These are phyloP conservation scores for Physella acuta DNA, from an alignment of 1,140 invertebrate genomes.

Conservation along the genomic window DNA sequence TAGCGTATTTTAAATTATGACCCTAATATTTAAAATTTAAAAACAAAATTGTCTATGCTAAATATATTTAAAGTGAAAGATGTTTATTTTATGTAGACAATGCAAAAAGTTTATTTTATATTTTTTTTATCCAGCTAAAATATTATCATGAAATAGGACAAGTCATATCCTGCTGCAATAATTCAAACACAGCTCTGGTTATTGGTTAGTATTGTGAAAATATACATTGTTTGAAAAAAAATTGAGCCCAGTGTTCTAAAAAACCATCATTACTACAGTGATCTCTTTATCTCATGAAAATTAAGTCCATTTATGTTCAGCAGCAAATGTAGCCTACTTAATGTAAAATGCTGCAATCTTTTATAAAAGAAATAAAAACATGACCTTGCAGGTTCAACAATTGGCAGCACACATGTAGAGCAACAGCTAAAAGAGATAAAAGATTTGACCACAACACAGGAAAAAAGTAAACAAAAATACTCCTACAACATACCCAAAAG, in stretches of 20 bases:
- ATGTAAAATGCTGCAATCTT: too few species aligned
- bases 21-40: too few species aligned
- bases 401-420: conserved; percentile 55
- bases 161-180: conserved; percentile 61
- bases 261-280: neutral
- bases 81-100: neutral
- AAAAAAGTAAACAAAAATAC: conserved; percentile 35
- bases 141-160: conserved; percentile 59
- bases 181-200: conserved; percentile 56
- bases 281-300: neutral
- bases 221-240: too few species aligned
- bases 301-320: too few species aligned
- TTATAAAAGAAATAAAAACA: neutral
- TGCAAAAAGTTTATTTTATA: neutral
- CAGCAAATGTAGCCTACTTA: too few species aligned
- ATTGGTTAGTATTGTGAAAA: too few species aligned
- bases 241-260: too few species aligned
- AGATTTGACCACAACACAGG: conserved; percentile 33
- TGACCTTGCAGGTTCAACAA: conserved; percentile 48
- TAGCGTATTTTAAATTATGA: too few species aligned
- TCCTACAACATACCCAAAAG: conserved; percentile 36
- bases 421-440: conserved; percentile 52
- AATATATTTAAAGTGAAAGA: neutral
- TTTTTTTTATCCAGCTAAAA: conserved; percentile 48
- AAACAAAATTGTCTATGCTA: too few species aligned